These are phyloP conservation scores for Campoletis raptor DNA, from an alignment of 2,888 invertebrate genomes.

Conservation along the genomic window DNA sequence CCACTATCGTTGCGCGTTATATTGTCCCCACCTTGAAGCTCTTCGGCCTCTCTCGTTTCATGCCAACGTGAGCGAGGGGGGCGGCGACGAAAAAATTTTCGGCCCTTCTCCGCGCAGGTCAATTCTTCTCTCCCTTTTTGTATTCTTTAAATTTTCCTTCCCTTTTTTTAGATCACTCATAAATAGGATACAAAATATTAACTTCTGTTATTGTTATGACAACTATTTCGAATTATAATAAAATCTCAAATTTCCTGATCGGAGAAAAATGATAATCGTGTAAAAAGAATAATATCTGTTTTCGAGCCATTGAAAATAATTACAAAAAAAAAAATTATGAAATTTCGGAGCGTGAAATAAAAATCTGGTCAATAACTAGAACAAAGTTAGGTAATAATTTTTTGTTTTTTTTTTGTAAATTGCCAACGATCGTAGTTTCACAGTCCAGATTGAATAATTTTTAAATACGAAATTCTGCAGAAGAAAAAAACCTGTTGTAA, in stretches of 20 bases:
- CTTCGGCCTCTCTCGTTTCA: neutral
- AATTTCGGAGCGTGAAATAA: no score
- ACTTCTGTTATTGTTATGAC: no score
- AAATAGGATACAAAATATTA: no score
- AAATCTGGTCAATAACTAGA: no score
- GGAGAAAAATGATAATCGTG: no score
- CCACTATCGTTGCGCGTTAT: conserved; percentile 27
- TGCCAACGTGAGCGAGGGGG: conserved; percentile 13
- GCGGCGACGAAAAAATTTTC: neutral
- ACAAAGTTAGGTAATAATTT: no score
- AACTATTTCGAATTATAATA: no score
- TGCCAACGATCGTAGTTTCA: neutral
- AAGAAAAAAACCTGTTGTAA: neutral
- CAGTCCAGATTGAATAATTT: neutral
- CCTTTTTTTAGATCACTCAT: conserved; percentile 29
- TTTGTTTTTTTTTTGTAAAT: neutral
- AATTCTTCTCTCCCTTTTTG: conserved; percentile 29
- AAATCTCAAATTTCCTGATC: no score
- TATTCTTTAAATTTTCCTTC: conserved; percentile 32
- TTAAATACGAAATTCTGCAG: neutral
- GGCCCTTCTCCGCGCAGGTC: conserved; percentile 61
- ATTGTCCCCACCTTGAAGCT: conserved; percentile 29
- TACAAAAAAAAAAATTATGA: no score
- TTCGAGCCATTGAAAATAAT: no score
- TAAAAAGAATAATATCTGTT: no score